phyloP scores from a whole-genome alignment of 2,113 vertebrate species.

The Balaeniceps rex region DNA sequence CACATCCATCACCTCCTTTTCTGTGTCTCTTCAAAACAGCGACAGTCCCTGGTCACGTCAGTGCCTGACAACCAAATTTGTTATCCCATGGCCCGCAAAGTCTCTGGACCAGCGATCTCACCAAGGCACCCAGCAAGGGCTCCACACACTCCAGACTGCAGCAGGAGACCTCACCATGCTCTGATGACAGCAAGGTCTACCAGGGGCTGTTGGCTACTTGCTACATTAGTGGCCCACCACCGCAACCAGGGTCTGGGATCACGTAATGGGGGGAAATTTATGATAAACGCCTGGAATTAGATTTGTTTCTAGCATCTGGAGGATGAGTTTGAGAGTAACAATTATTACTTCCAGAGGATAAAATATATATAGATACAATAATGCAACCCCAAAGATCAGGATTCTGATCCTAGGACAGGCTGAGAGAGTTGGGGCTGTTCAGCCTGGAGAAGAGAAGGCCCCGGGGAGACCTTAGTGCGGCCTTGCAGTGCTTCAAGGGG shows the following conservation, averaged over 20 bases:
- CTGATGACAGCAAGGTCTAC: rapidly evolving
- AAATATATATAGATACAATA: not conserved
- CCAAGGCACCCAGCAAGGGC: not conserved
- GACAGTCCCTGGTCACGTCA: rapidly evolving
- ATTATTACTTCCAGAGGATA: not conserved
- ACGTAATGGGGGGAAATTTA: not conserved
- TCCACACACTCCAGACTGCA: rapidly evolving
- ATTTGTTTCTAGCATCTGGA: not conserved
- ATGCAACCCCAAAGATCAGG: rapidly evolving
- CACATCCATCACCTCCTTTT: rapidly evolving
- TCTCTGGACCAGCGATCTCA: not conserved
- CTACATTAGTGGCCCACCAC: not conserved
- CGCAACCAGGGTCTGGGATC: not conserved
- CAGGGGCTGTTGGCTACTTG: not conserved
- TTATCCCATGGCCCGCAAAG: not conserved
- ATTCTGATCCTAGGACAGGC: too few species aligned
- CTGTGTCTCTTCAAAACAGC: not conserved
- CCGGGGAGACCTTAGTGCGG: too few species aligned
- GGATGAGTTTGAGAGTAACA: too few species aligned
- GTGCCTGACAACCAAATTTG: not conserved
- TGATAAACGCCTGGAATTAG: not conserved
- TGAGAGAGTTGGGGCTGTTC: too few species aligned
- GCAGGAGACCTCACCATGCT: not conserved
- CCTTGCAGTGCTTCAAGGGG: too few species aligned
- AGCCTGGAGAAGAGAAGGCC: too few species aligned